Conservation (phyloP, 2,888 invertebrate species). For the Rambutsinella grinnellia region DNA sequence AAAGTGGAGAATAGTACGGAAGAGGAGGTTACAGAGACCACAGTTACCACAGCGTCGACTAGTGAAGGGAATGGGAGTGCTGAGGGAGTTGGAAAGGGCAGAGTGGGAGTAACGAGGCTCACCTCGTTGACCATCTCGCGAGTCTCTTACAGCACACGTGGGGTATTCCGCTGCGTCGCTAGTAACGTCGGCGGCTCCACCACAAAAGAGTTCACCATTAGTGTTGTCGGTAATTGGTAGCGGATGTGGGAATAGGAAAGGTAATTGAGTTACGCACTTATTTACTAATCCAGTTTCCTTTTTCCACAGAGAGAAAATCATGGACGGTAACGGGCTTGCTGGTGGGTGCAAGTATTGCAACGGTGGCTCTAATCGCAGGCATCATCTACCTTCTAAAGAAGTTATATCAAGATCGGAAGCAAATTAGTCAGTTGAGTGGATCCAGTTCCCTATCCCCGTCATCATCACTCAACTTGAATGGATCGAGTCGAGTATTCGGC, state of each 20-base stretch:
- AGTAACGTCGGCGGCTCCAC: conserved; percentile 36
- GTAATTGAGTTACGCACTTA: neutral
- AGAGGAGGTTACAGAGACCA: neutral
- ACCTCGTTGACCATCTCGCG: conserved; percentile 19
- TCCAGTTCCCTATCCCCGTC: neutral
- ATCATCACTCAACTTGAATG: conserved; percentile 40
- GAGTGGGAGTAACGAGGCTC: neutral
- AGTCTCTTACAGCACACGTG: conserved; percentile 43
- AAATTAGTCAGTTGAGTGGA: conserved; percentile 34
- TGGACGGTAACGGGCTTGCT: conserved; percentile 20
- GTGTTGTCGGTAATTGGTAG: conserved; percentile 37
- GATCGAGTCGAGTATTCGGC: neutral
- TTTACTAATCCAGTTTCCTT: neutral
- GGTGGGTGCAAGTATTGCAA: conserved; percentile 10
- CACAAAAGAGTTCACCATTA: conserved; percentile 36
- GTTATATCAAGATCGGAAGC: conserved; percentile 34
- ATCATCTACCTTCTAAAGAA: conserved; percentile 23
- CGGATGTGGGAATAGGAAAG: neutral
- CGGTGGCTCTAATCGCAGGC: conserved; percentile 17
- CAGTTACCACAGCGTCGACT: neutral
- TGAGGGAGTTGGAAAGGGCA: neutral
- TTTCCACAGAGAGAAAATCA: conserved; percentile 31
- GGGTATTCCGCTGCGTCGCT: conserved; percentile 38
- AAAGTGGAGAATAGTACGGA: conserved; percentile 17
- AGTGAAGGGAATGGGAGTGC: neutral